phyloP scores from a whole-genome alignment of 2,797 vertebrate genomes.

The Erithacus rubecula region DNA sequence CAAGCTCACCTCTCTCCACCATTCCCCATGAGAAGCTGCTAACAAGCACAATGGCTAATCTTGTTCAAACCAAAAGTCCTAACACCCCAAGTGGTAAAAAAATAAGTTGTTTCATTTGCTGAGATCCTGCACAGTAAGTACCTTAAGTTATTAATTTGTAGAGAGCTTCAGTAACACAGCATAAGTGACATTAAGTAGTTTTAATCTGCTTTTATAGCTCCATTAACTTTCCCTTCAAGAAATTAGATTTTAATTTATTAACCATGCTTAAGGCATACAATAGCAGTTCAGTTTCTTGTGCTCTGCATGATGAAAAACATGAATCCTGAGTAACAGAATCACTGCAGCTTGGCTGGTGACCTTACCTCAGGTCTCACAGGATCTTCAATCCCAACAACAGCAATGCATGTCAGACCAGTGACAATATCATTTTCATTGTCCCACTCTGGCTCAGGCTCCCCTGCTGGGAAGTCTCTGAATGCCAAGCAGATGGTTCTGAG shows the following conservation, averaged over 20 bases:
- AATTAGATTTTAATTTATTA: slow-evolving; percentile 47
- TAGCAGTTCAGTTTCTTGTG: not conserved
- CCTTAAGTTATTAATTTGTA: slow-evolving; percentile 47
- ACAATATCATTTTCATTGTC: slow-evolving; percentile 96
- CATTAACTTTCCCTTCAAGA: slow-evolving; percentile 30
- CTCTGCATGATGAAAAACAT: not conserved
- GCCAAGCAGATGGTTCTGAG: slow-evolving; percentile 97
- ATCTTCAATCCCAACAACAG: slow-evolving; percentile 98
- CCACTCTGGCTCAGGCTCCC: slow-evolving; percentile 96
- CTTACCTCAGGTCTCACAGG: slow-evolving; percentile 95
- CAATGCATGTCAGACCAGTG: slow-evolving; percentile 90
- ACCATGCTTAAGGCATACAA: not conserved
- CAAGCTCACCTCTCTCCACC: not conserved
- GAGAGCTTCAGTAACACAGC: slow-evolving; percentile 17
- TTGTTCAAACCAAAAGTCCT: not conserved
- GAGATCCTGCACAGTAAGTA: slow-evolving; percentile 21
- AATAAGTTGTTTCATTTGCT: not conserved
- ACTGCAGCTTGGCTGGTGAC: not conserved
- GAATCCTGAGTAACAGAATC: not conserved
- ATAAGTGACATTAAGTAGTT: slow-evolving; percentile 51
- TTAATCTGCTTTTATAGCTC: slow-evolving; percentile 56
- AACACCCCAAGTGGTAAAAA: not conserved
- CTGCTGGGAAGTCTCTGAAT: slow-evolving; percentile 91
- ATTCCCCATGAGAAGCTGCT: not conserved
- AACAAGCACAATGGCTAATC: not conserved